A percentile compares a stretch with the other conserved stretches of the same genome.
Conservation (phyloP, 2,113 vertebrate species). For the Panthera tigris region DNA sequence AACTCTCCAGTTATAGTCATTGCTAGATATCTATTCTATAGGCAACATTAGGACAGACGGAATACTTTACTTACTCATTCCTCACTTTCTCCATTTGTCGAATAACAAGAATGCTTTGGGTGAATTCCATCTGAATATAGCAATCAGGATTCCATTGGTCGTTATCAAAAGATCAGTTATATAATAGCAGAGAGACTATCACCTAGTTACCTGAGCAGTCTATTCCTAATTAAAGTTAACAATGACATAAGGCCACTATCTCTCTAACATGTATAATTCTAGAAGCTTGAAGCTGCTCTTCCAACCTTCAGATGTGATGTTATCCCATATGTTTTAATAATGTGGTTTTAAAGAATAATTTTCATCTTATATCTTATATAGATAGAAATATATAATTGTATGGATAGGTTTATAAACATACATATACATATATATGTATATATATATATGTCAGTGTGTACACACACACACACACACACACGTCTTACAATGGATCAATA, state of each 20-base stretch:
- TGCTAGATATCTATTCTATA: background rate
- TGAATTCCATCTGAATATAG: background rate
- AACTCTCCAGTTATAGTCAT: background rate
- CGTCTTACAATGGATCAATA: too few relatives aligned
- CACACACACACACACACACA: too few relatives aligned
- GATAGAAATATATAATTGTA: background rate
- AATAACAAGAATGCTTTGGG: background rate
- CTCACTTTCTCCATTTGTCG: background rate
- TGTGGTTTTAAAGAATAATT: background rate
- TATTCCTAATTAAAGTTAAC: background rate
- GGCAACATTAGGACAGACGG: background rate
- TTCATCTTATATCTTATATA: background rate
- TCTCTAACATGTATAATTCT: background rate
- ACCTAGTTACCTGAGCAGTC: background rate
- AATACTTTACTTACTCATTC: background rate
- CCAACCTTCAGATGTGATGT: background rate
- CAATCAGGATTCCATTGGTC: background rate
- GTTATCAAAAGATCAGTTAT: background rate
- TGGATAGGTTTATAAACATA: background rate
- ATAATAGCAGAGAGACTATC: background rate
- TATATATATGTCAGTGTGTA: background rate
- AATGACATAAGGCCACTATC: background rate
- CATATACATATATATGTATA: background rate
- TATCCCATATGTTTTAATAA: background rate
- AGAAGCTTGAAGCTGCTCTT: background rate